phyloP scores from a whole-genome alignment of 2,797 vertebrate genomes.

The Fratercula arctica region DNA sequence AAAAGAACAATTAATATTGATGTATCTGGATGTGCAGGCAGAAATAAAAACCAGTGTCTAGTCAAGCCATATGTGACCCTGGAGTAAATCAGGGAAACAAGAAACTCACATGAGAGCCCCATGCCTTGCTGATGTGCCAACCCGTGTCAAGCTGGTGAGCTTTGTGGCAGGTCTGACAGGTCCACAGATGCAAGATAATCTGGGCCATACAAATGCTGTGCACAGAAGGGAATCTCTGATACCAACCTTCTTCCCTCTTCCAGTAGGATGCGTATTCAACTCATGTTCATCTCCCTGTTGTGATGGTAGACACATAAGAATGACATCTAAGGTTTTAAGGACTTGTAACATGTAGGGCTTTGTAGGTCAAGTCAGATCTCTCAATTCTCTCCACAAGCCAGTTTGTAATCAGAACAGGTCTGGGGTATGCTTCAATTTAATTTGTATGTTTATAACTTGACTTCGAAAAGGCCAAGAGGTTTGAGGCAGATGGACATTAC shows the following conservation, averaged over 20 bases:
- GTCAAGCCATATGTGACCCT: neutral
- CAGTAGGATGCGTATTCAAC: neutral
- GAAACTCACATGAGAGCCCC: neutral
- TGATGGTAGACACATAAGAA: neutral
- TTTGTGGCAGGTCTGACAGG: neutral
- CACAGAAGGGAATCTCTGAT: neutral
- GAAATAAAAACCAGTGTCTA: neutral
- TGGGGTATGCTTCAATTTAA: neutral
- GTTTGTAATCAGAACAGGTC: neutral
- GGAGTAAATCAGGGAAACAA: conserved; percentile 10
- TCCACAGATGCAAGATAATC: neutral
- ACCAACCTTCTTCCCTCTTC: neutral
- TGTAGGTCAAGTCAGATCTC: neutral
- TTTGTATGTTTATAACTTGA: neutral
- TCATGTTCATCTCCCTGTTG: neutral
- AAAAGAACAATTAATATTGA: neutral
- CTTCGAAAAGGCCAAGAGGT: neutral
- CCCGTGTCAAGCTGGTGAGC: neutral
- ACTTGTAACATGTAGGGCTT: neutral
- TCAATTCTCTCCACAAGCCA: neutral
- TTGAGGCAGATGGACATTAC: neutral
- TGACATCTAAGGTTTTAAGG: accelerated
- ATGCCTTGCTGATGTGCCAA: neutral
- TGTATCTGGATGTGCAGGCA: neutral
- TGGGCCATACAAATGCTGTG: neutral